These are phyloP conservation scores for Macrobrachium nipponense DNA, from an alignment of 1,140 invertebrate genomes.

Conservation along the genomic window DNA sequence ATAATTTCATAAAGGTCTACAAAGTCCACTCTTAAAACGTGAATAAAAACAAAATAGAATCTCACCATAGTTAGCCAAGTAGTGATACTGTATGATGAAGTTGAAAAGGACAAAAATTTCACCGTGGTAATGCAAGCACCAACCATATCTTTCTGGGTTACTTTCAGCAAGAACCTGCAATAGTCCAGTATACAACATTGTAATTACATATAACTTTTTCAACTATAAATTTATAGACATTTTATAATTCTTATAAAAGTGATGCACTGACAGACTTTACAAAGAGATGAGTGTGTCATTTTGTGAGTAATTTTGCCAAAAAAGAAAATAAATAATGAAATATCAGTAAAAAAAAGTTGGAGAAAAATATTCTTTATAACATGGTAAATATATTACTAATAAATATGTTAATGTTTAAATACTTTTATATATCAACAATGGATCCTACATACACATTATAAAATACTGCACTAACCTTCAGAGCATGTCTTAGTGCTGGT, in stretches of 20 bases:
- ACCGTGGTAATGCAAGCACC: constrained; percentile 40
- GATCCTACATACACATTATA: background rate
- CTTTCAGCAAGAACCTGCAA: constrained; percentile 45
- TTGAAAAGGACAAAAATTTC: constrained; percentile 50
- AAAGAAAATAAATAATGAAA: no score
- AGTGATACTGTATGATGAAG: constrained; percentile 47
- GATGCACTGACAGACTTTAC: no score
- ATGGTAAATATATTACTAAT: no score
- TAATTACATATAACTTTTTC: background rate
- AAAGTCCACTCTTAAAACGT: no score
- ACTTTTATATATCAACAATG: background rate
- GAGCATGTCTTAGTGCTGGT: constrained; percentile 39
- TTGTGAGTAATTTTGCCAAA: no score
- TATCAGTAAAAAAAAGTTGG: no score
- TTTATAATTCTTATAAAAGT: no score
- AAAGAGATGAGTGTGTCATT: no score
- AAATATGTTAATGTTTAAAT: background rate
- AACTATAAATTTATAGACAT: no score
- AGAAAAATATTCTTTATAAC: no score
- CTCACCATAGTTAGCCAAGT: constrained; percentile 50
- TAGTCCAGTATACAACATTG: background rate
- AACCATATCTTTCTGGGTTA: constrained; percentile 48
- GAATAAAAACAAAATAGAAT: background rate
- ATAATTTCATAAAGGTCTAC: no score
- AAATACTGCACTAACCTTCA: constrained; percentile 28